These are phyloP conservation scores for Mycalesis mineus DNA, from an alignment of 2,888 invertebrate species.

Conservation along the genomic window DNA sequence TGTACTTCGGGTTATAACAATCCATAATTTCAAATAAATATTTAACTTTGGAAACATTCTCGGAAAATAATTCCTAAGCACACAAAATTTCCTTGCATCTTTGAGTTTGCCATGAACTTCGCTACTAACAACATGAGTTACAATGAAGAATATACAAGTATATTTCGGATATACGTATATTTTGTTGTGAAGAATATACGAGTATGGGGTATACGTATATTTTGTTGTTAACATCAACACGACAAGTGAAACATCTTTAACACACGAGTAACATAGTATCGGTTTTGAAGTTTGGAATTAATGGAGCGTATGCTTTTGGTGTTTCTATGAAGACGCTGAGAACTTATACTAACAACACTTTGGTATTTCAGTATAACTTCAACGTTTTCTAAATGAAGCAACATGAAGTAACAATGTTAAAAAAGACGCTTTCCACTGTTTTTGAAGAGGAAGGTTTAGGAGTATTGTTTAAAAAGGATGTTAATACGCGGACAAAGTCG, in stretches of 20 bases:
- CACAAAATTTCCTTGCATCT: background rate
- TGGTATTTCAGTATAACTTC: background rate
- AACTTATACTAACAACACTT: background rate
- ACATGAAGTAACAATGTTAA: background rate
- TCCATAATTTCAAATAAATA: background rate
- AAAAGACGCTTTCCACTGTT: no score
- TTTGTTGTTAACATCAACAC: background rate
- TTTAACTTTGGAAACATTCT: background rate
- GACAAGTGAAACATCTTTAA: background rate
- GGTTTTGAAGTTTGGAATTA: constrained; percentile 33
- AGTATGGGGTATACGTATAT: no score
- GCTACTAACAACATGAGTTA: background rate
- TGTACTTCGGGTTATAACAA: no score
- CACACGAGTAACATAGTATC: constrained; percentile 1
- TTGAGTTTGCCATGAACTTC: background rate
- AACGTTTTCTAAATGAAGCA: no score
- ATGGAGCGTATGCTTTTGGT: constrained; percentile 30
- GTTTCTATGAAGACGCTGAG: constrained; percentile 36
- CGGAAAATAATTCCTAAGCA: background rate
- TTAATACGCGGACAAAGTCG: no score
- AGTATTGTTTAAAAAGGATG: no score
- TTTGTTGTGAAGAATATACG: no score
- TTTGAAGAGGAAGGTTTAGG: no score
- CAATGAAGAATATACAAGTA: background rate
- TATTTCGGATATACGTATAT: no score